phyloP scores from a whole-genome alignment of 2,797 vertebrate species.

The Pipistrellus kuhlii region DNA sequence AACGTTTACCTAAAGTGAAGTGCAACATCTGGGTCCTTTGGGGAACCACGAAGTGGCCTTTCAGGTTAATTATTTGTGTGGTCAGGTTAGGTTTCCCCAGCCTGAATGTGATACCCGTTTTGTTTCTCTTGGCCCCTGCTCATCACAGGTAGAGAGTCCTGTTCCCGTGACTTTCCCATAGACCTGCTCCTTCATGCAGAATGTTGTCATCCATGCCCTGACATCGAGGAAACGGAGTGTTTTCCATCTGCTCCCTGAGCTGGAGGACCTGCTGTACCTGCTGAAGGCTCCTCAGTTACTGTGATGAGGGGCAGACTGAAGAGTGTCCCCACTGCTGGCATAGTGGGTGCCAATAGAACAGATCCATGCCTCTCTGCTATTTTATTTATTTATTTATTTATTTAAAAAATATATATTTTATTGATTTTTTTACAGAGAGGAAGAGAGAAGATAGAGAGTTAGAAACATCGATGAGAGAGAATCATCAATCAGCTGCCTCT shows the following conservation, averaged over 20 bases:
- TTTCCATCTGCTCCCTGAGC: conserved; percentile 31
- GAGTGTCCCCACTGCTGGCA: background rate
- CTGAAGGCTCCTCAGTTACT: background rate
- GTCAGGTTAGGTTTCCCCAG: conserved; percentile 66
- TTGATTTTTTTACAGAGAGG: no score
- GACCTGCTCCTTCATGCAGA: conserved; percentile 57
- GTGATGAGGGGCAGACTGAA: background rate
- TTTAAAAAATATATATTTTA: no score
- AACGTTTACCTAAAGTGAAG: conserved; percentile 84
- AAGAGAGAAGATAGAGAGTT: no score
- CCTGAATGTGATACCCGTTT: conserved; percentile 58
- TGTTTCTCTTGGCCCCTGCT: conserved; percentile 64
- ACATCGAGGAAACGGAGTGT: background rate
- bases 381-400: background rate
- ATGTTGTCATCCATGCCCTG: background rate
- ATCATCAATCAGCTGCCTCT: no score
- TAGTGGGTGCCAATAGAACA: background rate
- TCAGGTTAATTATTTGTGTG: conserved; percentile 78
- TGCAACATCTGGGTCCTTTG: conserved; percentile 75
- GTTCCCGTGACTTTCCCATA: conserved; percentile 49
- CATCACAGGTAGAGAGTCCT: conserved; percentile 61
- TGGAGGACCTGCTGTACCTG: background rate
- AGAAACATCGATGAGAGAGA: no score
- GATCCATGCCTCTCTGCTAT: background rate
- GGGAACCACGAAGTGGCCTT: conserved; percentile 61